Evolutionary conservation across 2,113 vertebrate species (phyloP), one percentile per base, ranked within the genome.

Genomic region (Loxodonta africana): DNA sequence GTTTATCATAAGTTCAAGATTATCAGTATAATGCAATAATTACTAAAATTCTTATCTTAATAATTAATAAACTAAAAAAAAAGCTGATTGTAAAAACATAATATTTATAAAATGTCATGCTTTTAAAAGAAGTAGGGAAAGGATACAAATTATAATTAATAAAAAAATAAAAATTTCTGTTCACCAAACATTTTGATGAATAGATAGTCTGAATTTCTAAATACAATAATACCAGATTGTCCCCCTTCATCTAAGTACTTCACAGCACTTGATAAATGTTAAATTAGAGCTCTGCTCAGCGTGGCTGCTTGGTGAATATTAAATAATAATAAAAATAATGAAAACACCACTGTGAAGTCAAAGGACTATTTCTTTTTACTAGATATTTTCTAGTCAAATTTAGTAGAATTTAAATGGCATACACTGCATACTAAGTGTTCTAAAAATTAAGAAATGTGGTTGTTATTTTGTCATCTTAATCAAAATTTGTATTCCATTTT

Each of bases 351-450:
- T 97, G 84, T 91, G 96, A 97, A 98, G 88, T 94, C 77, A 97
- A 96, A 96, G 15, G 82, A 97, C 44, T 92, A 87, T 97, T 98
- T 98, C 95, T 97, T 98, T 98, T 98, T 95, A 96, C 96, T 98
- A 93, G 87, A 83, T 95, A 96, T 97, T 90, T 82, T 73, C 90
- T 95, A 37, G 37, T 25, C 63, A 94, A 77, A 6, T 94, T 96
- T 97, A 69, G 85, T 95, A 95, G 81, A 98, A 95, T 95, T 94
- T 97, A 83, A 95, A 92, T 91, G 23, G n/a, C 76, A 86, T 83
- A 74, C 8, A 63, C 71, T 82, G 3, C 51, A 57, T 85, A 87
- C 41, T 83, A 97, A 62, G 6, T 12, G 0, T 71, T 95, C 44
- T 94, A 73, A 88, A 74, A 95, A 96, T 89, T 87, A 83, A 65